These are phyloP conservation scores for Dendrolimus kikuchii DNA, from an alignment of 1,140 invertebrate species.

Conservation along the genomic window DNA sequence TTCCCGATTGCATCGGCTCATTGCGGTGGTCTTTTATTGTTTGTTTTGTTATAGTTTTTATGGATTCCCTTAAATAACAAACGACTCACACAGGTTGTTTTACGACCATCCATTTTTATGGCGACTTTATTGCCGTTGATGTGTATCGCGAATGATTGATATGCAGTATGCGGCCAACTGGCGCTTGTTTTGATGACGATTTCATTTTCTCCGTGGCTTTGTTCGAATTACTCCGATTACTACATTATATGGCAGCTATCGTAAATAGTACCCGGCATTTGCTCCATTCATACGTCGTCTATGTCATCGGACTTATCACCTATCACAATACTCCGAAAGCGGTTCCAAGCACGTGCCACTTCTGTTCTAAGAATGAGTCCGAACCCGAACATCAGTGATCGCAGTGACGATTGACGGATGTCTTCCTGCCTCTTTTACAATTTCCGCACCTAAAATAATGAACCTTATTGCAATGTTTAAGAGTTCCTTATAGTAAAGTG, in stretches of 20 bases:
- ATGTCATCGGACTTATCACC: slow-evolving; percentile 14
- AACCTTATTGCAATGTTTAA: slow-evolving; percentile 11
- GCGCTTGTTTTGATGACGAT: slow-evolving; percentile 13
- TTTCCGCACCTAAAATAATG: slow-evolving; percentile 1
- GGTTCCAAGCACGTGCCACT: slow-evolving; percentile 20
- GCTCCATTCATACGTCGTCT: slow-evolving; percentile 16
- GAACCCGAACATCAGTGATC: slow-evolving; percentile 29
- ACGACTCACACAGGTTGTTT: slow-evolving; percentile 34
- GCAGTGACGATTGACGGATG: slow-evolving; percentile 45
- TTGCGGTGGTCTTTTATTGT: slow-evolving; percentile 54
- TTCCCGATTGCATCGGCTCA: slow-evolving; percentile 30
- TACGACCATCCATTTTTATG: slow-evolving; percentile 31
- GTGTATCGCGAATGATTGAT: slow-evolving; percentile 29
- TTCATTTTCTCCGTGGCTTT: slow-evolving; percentile 8
- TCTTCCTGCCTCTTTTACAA: slow-evolving; percentile 37
- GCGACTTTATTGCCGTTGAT: slow-evolving; percentile 26
- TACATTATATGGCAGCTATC: background rate
- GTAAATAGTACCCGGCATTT: slow-evolving; percentile 2
- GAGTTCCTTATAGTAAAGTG: background rate
- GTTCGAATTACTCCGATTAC: background rate
- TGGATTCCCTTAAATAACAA: slow-evolving; percentile 47
- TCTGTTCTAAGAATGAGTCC: slow-evolving; percentile 38
- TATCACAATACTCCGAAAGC: slow-evolving; percentile 3
- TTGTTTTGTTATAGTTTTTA: slow-evolving; percentile 52
- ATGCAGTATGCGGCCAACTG: slow-evolving; percentile 8